These are phyloP conservation scores for Thereva unica DNA, from an alignment of 2,888 invertebrate species.

Conservation along the genomic window DNA sequence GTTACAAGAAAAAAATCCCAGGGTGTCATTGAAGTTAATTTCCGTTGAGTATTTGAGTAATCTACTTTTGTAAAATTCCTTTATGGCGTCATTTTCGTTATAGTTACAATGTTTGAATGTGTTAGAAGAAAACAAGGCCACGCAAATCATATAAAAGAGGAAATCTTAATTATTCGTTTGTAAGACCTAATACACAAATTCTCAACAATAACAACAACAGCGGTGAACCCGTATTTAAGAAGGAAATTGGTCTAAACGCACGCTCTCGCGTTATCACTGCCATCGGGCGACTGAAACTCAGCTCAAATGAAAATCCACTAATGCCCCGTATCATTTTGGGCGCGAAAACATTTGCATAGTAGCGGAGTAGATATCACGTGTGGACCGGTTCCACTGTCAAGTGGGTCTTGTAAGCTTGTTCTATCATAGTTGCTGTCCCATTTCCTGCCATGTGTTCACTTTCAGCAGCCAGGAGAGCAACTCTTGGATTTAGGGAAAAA, in stretches of 20 bases:
- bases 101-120: neutral
- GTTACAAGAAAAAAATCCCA: constrained; percentile 18
- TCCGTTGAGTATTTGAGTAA: constrained; percentile 12
- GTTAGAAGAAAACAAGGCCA: constrained; percentile 28
- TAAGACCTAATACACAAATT: too few relatives aligned
- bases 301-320: constrained; percentile 22
- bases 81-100: neutral
- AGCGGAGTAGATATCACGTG: constrained; percentile 34
- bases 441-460: neutral
- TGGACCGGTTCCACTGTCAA: constrained; percentile 35
- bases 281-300: constrained; percentile 11
- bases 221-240: too few relatives aligned
- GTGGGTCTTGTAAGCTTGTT: constrained; percentile 18
- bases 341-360: constrained; percentile 34
- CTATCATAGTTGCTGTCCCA: neutral
- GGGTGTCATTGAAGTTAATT: constrained; percentile 8
- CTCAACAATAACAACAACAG: too few relatives aligned
- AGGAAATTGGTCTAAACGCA: too few relatives aligned
- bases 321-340: constrained; percentile 24
- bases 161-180: constrained; percentile 24
- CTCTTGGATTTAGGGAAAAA: constrained; percentile 19
- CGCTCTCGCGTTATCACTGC: constrained; percentile 25
- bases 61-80: neutral
- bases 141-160: constrained; percentile 5
- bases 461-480: constrained; percentile 16